Base-by-base conservation (phyloP, 2,113 vertebrate species). In the Carlito syrichta region DNA sequence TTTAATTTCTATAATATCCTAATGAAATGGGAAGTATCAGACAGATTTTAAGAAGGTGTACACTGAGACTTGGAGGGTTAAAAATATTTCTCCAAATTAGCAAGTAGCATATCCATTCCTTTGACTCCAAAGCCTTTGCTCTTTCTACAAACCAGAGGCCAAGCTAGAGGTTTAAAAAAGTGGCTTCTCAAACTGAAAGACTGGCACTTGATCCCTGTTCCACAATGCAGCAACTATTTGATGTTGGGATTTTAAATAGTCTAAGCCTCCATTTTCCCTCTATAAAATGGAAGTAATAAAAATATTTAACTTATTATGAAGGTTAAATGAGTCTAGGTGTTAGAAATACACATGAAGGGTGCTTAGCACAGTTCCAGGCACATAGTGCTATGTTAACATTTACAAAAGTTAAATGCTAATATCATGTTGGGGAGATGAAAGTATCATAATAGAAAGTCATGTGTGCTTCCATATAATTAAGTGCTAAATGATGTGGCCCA, bases 271-370 rank as follows among this genome's bases (percentile, higher is more conserved):
- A n/a, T 86, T 96, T 96, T 93, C 56, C 2, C 5, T 79, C 14
- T 81, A 27, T 97, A 58, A 90, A 94, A 45, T 87, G 58, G 62
- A 19, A 16, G 9, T 73, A 81, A 91, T 66, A 69, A 22, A 66
- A 69, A 22, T 66, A 54, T 68, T 86, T 86, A 89, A 86, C 12
- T 77, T 68, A 38, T 77, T 89, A 60, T 52, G 63, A 60, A 56
- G 5, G 40, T 95, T 87, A 76, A 95, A 77, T 96, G 38, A 89
- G 27, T 38, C 74, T 74, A n/a, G n/a, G n/a, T n/a, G n/a, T n/a
- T n/a, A n/a, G n/a, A n/a, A n/a, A n/a, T n/a, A 78, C 17, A 92
- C 45, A 62, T 91, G 38, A 79, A 63, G 94, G 62, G 43, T 22
- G 69, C 35, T 84, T 79, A 92, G 22, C 77, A 82, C 13, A 86